Conservation (phyloP, 2,113 vertebrate species). For the Empidonax alnorum region DNA sequence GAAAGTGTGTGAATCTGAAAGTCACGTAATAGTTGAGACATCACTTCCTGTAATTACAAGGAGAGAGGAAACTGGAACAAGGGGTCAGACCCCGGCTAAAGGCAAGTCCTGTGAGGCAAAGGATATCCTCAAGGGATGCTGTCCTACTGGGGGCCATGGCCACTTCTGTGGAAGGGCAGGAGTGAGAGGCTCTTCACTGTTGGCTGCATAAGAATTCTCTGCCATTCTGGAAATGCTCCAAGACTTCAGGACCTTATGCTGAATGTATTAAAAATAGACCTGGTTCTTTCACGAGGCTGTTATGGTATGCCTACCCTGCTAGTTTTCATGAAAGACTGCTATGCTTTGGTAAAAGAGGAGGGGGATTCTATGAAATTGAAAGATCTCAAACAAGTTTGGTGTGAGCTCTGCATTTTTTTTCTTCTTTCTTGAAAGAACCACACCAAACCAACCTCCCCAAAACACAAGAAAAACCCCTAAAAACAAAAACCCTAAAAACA, state of each 20-base stretch:
- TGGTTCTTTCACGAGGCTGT: background rate
- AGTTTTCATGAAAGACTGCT: background rate
- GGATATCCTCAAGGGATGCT: background rate
- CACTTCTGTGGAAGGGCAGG: background rate
- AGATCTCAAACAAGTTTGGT: background rate
- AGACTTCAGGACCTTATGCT: background rate
- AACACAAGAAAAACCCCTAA: background rate
- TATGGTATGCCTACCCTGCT: background rate
- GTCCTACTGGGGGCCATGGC: fast-evolving
- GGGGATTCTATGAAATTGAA: background rate
- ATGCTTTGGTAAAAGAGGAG: background rate
- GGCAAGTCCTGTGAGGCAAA: background rate
- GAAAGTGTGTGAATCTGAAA: background rate
- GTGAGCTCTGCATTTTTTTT: background rate
- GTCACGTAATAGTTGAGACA: background rate
- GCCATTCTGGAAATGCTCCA: background rate
- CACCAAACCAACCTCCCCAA: background rate
- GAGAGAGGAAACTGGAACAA: background rate
- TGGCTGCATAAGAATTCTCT: background rate
- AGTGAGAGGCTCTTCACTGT: background rate
- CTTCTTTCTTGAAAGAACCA: background rate
- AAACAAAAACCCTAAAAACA: background rate
- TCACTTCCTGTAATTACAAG: background rate
- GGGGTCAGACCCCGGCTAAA: background rate
- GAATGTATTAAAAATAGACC: background rate